These are phyloP conservation scores for Leptatherina wallacei DNA, from an alignment of 2,797 vertebrate species.

Conservation along the genomic window DNA sequence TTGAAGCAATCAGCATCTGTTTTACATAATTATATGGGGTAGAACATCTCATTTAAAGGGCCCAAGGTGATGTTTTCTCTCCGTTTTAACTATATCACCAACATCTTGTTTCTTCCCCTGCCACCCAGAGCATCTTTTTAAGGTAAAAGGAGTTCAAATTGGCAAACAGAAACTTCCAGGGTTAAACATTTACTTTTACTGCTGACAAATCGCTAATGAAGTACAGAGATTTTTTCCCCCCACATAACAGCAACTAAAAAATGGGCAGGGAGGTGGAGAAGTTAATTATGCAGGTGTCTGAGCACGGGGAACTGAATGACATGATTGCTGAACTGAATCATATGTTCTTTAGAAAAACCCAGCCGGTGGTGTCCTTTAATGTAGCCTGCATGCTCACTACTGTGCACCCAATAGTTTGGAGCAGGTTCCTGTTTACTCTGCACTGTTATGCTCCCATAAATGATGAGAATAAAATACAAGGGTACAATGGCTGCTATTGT, in stretches of 20 bases:
- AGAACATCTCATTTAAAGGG: not conserved
- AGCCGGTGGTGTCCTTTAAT: no score
- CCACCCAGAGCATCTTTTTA: not conserved
- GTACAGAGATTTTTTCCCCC: not conserved
- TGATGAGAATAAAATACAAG: not conserved
- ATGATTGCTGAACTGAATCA: no score
- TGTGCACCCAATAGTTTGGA: not conserved
- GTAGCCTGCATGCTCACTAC: no score
- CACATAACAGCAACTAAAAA: not conserved
- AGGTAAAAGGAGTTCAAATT: not conserved
- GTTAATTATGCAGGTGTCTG: not conserved
- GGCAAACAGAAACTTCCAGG: not conserved
- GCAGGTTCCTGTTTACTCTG: not conserved
- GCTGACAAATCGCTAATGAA: not conserved
- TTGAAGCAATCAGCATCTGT: not conserved
- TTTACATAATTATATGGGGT: not conserved
- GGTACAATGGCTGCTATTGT: not conserved
- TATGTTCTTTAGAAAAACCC: no score
- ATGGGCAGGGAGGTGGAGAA: not conserved
- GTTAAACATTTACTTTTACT: not conserved
- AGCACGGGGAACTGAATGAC: no score
- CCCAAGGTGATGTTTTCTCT: not conserved
- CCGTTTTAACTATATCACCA: no score
- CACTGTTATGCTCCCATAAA: not conserved
- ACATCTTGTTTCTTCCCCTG: no score